Conservation (phyloP, 2,888 invertebrate species). For the Apotomis turbidana region DNA sequence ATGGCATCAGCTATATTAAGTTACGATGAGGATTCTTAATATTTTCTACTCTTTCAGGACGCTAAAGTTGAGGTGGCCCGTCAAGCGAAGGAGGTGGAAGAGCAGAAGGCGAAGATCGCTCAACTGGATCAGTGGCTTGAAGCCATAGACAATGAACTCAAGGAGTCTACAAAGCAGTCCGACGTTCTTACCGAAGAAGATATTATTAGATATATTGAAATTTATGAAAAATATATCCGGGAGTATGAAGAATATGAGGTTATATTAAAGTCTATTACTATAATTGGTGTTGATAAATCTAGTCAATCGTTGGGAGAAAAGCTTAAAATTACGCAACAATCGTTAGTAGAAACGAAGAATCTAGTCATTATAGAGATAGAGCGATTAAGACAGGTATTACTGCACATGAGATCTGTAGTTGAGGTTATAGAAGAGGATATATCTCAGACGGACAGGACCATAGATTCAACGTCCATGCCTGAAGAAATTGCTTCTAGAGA, state of each 20-base stretch:
- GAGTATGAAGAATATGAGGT: constrained; percentile 78
- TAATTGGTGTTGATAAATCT: constrained; percentile 76
- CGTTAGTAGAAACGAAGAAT: constrained; percentile 85
- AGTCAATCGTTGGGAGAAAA: constrained; percentile 83
- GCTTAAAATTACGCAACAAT: constrained; percentile 80
- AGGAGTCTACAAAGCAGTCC: constrained; percentile 69
- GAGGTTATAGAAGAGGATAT: constrained; percentile 75
- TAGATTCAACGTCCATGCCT: constrained; percentile 89
- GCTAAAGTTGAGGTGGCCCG: constrained; percentile 73
- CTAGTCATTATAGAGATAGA: constrained; percentile 85
- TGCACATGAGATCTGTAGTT: constrained; percentile 65
- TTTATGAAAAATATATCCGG: constrained; percentile 75
- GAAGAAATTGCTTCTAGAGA: constrained; percentile 84
- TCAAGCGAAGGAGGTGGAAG: constrained; percentile 69
- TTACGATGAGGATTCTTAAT: not conserved
- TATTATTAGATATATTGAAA: constrained; percentile 75
- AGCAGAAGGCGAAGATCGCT: constrained; percentile 69
- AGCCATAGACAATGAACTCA: constrained; percentile 77
- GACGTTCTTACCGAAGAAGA: constrained; percentile 71
- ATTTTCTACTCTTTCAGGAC: constrained; percentile 63
- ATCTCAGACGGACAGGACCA: constrained; percentile 85
- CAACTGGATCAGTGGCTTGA: constrained; percentile 81
- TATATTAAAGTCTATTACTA: constrained; percentile 73
- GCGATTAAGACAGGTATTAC: constrained; percentile 76
- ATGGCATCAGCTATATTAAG: not conserved